phyloP scores from a whole-genome alignment of 2,797 vertebrate species.

The Sitta carolinensis region DNA sequence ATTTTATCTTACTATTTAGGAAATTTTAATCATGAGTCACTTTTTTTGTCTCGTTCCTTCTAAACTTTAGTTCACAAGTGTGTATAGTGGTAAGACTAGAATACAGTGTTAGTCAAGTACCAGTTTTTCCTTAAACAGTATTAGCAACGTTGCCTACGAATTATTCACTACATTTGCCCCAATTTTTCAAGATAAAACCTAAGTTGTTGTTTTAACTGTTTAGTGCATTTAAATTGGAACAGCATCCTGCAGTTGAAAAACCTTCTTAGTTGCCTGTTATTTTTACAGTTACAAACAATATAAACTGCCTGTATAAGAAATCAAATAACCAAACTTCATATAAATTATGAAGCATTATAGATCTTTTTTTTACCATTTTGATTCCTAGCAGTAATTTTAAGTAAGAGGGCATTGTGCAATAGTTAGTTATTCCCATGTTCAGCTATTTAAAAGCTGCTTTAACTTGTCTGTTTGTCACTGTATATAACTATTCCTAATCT shows the following conservation, averaged over 20 bases:
- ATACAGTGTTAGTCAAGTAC: slow-evolving; percentile 60
- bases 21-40: slow-evolving; percentile 72
- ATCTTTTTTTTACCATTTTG: slow-evolving; percentile 57
- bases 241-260: slow-evolving; percentile 65
- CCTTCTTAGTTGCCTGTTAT: slow-evolving; percentile 58
- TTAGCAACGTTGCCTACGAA: slow-evolving; percentile 45
- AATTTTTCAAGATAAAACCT: neutral
- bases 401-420: slow-evolving; percentile 84
- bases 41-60: slow-evolving; percentile 58
- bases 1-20: slow-evolving; percentile 66
- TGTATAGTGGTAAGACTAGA: slow-evolving; percentile 62
- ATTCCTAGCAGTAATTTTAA: slow-evolving; percentile 80
- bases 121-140: slow-evolving; percentile 51
- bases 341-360: slow-evolving; percentile 74
- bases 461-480: slow-evolving; percentile 79
- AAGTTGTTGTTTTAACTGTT: slow-evolving; percentile 63
- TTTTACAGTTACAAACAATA: slow-evolving; percentile 76
- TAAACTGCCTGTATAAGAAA: slow-evolving; percentile 78
- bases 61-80: slow-evolving; percentile 68
- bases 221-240: slow-evolving; percentile 65
- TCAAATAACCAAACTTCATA: slow-evolving; percentile 76
- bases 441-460: slow-evolving; percentile 82
- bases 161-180: slow-evolving; percentile 64
- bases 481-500: slow-evolving; percentile 78
- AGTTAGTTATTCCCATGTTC: slow-evolving; percentile 79